These are phyloP conservation scores for Ptilonorhynchus violaceus DNA, from an alignment of 2,113 vertebrate genomes.

Conservation along the genomic window DNA sequence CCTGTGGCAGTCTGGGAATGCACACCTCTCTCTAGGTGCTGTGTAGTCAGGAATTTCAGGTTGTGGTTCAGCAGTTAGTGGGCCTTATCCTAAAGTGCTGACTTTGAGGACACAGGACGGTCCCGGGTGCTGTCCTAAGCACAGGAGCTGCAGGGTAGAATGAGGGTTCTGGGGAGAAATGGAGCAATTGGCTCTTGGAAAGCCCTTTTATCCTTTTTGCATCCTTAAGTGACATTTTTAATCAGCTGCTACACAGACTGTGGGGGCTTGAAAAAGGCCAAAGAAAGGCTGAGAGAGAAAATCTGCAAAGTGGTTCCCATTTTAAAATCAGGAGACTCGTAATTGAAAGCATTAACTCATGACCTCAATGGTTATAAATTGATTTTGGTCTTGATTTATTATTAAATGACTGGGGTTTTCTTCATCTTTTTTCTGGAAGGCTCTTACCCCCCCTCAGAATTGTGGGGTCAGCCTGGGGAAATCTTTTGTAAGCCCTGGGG, in stretches of 20 bases:
- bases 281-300: not conserved
- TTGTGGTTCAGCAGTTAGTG: not conserved
- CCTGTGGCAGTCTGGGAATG: not conserved
- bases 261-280: not conserved
- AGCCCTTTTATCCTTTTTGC: not conserved
- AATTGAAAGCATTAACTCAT: not conserved
- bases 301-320: not conserved
- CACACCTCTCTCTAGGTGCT: not conserved
- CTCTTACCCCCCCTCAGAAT: not conserved
- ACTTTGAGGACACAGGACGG: not conserved
- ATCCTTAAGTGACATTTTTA: not conserved
- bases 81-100: not conserved
- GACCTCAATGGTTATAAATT: not conserved
- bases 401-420: not conserved
- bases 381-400: not conserved
- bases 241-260: not conserved
- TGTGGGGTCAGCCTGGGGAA: not conserved
- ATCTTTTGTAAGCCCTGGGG: not conserved
- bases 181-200: not conserved
- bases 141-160: not conserved
- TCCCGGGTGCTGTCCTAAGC: not conserved
- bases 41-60: not conserved
- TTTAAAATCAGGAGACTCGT: not conserved
- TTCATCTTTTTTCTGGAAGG: not conserved
- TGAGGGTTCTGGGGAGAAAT: not conserved